Conservation (phyloP, 2,888 invertebrate species). For the Tinea trinotella region DNA sequence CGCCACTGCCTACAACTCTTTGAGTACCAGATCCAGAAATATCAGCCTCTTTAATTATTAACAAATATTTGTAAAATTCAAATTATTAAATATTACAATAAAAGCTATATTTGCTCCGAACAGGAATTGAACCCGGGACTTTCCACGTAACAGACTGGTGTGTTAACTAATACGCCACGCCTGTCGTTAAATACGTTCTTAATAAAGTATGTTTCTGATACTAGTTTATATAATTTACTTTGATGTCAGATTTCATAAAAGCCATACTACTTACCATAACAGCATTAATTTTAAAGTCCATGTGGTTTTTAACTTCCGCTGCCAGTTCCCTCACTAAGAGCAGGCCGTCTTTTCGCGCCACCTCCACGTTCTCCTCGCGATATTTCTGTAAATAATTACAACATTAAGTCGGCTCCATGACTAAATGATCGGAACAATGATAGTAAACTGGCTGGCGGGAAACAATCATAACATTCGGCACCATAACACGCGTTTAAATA, state of each 20-base stretch:
- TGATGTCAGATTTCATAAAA: not conserved
- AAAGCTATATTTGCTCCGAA: too few relatives aligned
- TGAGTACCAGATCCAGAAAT: too few relatives aligned
- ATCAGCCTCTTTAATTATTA: too few relatives aligned
- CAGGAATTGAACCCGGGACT: too few relatives aligned
- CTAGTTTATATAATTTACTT: too few relatives aligned
- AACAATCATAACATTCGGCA: constrained; percentile 2
- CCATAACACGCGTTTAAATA: not conserved
- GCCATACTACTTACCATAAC: constrained; percentile 84
- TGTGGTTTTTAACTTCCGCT: constrained; percentile 91
- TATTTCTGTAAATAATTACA: constrained; percentile 77
- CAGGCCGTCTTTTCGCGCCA: constrained; percentile 87
- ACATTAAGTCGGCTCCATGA: not conserved
- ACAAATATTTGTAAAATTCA: too few relatives aligned
- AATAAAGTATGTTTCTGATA: too few relatives aligned
- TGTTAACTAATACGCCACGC: too few relatives aligned
- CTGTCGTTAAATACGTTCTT: too few relatives aligned
- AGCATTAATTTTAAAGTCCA: constrained; percentile 93
- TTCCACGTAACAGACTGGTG: too few relatives aligned
- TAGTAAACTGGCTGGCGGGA: not conserved
- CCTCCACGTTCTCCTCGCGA: constrained; percentile 82
- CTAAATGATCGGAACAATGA: constrained; percentile 6
- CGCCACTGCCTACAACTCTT: too few relatives aligned
- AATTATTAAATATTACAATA: too few relatives aligned
- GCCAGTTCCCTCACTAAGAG: constrained; percentile 90